These are phyloP conservation scores for Chroicocephalus ridibundus DNA, from an alignment of 2,113 vertebrate species.

Conservation along the genomic window DNA sequence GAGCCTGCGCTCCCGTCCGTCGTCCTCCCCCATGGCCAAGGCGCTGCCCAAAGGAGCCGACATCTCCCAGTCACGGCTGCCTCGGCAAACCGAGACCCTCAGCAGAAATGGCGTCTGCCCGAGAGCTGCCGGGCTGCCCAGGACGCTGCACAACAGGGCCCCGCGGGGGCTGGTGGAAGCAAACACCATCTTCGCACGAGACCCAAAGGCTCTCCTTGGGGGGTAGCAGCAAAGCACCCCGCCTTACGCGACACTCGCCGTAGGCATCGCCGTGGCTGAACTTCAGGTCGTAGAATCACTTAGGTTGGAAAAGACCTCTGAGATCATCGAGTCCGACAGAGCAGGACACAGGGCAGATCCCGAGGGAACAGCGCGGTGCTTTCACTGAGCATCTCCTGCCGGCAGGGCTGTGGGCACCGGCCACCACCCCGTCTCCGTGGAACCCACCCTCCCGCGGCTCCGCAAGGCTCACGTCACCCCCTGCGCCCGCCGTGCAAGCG, in stretches of 20 bases:
- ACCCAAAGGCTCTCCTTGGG: not conserved
- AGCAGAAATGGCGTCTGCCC: not conserved
- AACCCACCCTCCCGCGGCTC: fast-evolving
- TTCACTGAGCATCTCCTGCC: not conserved
- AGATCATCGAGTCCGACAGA: not conserved
- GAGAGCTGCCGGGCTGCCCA: not conserved
- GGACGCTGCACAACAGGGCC: fast-evolving
- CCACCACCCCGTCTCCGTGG: fast-evolving
- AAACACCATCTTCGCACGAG: fast-evolving
- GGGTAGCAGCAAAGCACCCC: not conserved
- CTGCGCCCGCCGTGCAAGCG: fast-evolving
- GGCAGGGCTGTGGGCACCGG: fast-evolving
- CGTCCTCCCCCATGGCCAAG: not conserved
- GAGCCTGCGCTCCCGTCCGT: not conserved
- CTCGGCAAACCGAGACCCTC: not conserved
- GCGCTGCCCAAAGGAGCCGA: not conserved
- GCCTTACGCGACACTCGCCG: fast-evolving
- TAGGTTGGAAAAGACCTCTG: not conserved
- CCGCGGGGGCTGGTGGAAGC: fast-evolving
- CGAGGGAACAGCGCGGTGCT: fast-evolving
- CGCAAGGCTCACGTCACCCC: fast-evolving
- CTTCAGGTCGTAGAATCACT: fast-evolving
- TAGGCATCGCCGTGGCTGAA: fast-evolving
- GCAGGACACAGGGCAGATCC: fast-evolving
- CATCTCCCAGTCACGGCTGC: too few species aligned